phyloP scores from a whole-genome alignment of 2,797 vertebrate species.

The Micrastur ruficollis region DNA sequence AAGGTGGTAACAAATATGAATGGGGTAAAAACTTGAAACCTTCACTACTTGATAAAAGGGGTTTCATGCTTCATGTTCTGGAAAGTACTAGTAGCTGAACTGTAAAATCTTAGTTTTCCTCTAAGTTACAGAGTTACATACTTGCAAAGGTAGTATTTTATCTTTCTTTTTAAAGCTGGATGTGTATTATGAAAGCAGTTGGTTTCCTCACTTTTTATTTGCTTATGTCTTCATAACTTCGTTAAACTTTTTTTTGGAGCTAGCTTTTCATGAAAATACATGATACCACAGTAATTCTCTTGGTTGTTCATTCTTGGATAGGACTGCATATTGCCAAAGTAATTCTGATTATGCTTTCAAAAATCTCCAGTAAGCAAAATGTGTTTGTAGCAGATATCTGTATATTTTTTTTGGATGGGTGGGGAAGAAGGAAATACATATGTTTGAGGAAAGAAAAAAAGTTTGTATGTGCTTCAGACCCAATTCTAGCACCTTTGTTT shows the following conservation, averaged over 20 bases:
- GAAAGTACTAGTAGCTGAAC: not conserved
- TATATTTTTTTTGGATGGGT: not conserved
- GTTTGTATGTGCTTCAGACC: not conserved
- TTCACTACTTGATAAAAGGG: not conserved
- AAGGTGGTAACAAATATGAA: not conserved
- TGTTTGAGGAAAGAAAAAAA: not conserved
- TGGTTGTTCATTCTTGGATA: not conserved
- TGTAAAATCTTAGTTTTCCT: not conserved
- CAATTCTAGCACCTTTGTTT: not conserved
- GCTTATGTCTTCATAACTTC: not conserved
- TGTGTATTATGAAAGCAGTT: not conserved
- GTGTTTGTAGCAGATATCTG: not conserved
- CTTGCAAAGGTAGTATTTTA: not conserved
- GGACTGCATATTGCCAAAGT: not conserved
- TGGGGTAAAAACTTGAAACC: not conserved
- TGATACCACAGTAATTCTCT: not conserved
- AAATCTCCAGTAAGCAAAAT: not conserved
- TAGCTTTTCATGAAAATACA: not conserved
- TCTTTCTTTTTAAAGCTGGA: not conserved
- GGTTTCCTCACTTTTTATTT: not conserved
- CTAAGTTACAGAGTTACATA: not conserved
- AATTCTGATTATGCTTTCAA: not conserved
- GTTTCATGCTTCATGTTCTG: not conserved
- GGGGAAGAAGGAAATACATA: not conserved
- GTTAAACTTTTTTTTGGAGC: not conserved